These are phyloP conservation scores for Eurytoma californica DNA, from an alignment of 2,888 invertebrate species.

Conservation along the genomic window DNA sequence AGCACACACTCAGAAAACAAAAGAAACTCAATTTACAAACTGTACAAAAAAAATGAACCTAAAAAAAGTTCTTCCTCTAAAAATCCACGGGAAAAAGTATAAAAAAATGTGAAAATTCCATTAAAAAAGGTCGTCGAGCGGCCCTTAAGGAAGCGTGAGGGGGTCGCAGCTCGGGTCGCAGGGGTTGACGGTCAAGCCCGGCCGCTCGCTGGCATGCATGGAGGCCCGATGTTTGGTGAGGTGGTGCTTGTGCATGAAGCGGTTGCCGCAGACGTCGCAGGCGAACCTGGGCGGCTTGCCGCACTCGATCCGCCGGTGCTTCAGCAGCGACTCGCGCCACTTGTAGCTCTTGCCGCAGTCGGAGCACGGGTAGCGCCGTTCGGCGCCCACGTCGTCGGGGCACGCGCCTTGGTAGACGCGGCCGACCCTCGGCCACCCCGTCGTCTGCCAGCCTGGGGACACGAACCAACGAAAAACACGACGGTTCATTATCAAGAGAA, in stretches of 20 bases:
- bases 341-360: conserved; percentile 69
- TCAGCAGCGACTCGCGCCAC: conserved; percentile 68
- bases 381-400: neutral
- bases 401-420: neutral
- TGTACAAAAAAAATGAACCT: too few relatives aligned
- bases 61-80: too few relatives aligned
- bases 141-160: neutral
- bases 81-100: too few relatives aligned
- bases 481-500: conserved; percentile 16
- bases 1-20: too few relatives aligned
- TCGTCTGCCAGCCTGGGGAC: conserved; percentile 45
- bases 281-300: conserved; percentile 69
- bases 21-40: too few relatives aligned
- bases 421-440: neutral
- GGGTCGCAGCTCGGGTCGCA: neutral
- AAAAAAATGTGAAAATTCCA: too few relatives aligned
- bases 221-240: conserved; percentile 66
- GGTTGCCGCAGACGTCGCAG: conserved; percentile 71
- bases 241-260: conserved; percentile 77
- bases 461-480: conserved; percentile 24
- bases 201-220: conserved; percentile 59
- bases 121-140: too few relatives aligned
- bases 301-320: conserved; percentile 70
- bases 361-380: conserved; percentile 28
- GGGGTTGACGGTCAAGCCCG: neutral